Base-by-base conservation (phyloP, 2,888 invertebrate species). In the Hylaea fasciaria region DNA sequence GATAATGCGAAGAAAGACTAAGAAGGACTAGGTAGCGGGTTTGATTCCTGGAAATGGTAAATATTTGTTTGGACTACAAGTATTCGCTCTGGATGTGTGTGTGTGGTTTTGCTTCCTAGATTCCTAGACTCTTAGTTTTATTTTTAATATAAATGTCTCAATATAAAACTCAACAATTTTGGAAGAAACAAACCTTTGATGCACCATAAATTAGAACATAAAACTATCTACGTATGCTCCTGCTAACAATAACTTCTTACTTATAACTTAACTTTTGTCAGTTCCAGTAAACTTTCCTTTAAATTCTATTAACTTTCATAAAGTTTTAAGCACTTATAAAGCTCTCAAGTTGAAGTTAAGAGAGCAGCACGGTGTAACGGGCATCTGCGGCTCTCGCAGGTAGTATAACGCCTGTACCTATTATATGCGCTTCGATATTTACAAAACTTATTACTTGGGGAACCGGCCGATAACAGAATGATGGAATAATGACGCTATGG, bases 401-500 rank as follows among this genome's bases (percentile, higher is more conserved):
- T 46, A 62, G 65, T 66, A 40, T 49, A 57, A 61, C 69, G 70
- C 66, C 69, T 73, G 69, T 66, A 65, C 46, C 58, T n/a, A 12
- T n/a, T 56, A 32, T 1, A 9, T 48, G 46, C 35, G 54, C 40
- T 48, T 16, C 45, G 54, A 57, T 62, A 54, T 48, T 57, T 51
- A 47, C 41, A 44, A 16, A 47, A 76, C 77, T 77, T 74, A 63
- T 78, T 77, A 79, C 80, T 76, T 70, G 71, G 76, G 79, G 80
- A 83, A 69, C 71, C 68, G 70, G 75, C 71, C 77, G 81, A 81
- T 85, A 85, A 81, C 77, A 81, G 9, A 82, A 85, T 84, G 82
- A 84, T 83, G 82, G 82, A 86, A 82, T 80, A 85, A 83, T 84
- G 83, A 85, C 79, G 82, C 78, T 77, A 76, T 80, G 77, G 70